Conservation (phyloP, 2,797 vertebrate genomes). For the Sylvilagus floridanus region DNA sequence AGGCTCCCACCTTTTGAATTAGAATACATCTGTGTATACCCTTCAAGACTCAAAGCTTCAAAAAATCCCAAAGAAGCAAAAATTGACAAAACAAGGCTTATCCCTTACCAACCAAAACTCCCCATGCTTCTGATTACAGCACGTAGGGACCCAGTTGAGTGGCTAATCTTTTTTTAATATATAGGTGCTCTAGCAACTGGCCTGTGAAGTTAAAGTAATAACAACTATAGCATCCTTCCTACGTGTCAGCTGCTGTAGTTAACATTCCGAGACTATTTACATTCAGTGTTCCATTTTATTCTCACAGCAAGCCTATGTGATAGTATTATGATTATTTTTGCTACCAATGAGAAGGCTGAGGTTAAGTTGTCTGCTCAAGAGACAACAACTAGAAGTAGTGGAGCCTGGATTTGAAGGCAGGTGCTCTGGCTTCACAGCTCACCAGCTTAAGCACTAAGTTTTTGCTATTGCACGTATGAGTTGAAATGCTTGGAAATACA, state of each 20-base stretch:
- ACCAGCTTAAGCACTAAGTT: background rate
- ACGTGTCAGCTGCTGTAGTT: background rate
- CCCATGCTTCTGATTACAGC: background rate
- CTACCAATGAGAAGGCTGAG: conserved; percentile 7
- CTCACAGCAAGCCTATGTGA: background rate
- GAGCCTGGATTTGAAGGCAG: background rate
- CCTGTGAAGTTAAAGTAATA: conserved; percentile 55
- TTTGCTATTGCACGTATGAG: background rate
- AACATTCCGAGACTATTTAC: conserved; percentile 24
- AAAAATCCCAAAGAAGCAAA: conserved; percentile 25
- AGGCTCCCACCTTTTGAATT: conserved; percentile 2
- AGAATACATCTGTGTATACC: background rate
- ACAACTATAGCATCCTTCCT: conserved; percentile 23
- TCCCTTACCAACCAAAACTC: background rate
- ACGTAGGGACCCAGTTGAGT: background rate
- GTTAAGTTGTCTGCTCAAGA: background rate
- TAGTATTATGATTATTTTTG: background rate
- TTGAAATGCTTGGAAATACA: background rate
- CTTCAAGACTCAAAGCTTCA: conserved; percentile 43
- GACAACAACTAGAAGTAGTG: background rate
- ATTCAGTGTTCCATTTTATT: conserved; percentile 50
- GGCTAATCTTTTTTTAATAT: conserved; percentile 36
- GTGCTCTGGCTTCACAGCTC: background rate
- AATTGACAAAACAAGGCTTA: conserved; percentile 17
- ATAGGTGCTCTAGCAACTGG: background rate